phyloP scores from a whole-genome alignment of 2,888 invertebrate genomes.

The Tetragonula carbonaria region DNA sequence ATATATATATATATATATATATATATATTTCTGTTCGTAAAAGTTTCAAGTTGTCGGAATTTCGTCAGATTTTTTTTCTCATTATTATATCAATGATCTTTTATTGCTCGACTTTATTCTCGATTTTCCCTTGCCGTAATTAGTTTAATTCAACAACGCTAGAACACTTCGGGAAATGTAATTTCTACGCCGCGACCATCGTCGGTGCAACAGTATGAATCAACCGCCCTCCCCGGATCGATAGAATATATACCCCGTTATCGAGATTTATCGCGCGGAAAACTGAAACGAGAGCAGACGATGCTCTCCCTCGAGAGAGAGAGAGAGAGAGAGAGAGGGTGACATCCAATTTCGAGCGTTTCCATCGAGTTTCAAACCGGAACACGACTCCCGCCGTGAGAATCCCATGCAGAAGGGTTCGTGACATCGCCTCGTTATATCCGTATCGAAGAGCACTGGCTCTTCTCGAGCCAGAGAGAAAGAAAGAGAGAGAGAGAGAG shows the following conservation, averaged over 20 bases:
- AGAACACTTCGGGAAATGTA: too few species aligned
- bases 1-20: too few species aligned
- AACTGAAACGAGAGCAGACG: slow-evolving; percentile 8
- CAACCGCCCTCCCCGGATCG: neutral
- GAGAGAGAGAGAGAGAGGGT: slow-evolving; percentile 39
- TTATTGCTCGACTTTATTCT: too few species aligned
- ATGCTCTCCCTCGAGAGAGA: slow-evolving; percentile 26
- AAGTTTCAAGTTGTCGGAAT: neutral
- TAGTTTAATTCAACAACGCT: too few species aligned
- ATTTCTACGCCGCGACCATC: too few species aligned
- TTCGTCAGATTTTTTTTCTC: too few species aligned
- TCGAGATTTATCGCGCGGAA: slow-evolving; percentile 52
- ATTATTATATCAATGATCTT: too few species aligned
- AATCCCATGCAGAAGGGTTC: slow-evolving; percentile 47
- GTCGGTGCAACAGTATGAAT: neutral
- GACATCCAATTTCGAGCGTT: slow-evolving; percentile 59
- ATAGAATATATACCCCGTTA: slow-evolving; percentile 48
- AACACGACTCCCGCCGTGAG: neutral
- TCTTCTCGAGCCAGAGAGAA: neutral
- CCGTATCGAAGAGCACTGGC: slow-evolving; percentile 21
- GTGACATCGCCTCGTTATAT: slow-evolving; percentile 61
- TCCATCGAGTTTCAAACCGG: slow-evolving; percentile 42
- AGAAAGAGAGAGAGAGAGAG: too few species aligned
- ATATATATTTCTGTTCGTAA: too few species aligned
- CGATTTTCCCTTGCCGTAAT: too few species aligned